phyloP scores from a whole-genome alignment of 2,888 invertebrate genomes.

The Labia minor region DNA sequence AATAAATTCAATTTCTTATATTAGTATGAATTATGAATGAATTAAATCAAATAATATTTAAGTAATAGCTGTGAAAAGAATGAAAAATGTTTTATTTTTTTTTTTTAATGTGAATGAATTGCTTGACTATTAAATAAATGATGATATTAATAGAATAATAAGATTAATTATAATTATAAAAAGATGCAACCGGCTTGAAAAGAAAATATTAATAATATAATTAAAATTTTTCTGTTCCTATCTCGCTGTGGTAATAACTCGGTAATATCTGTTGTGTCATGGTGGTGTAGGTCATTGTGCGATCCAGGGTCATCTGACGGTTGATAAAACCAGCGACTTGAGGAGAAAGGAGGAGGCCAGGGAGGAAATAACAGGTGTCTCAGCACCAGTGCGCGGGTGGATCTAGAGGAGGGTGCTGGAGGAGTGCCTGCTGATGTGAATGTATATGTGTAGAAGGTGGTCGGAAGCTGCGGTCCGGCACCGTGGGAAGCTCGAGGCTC shows the following conservation, averaged over 20 bases:
- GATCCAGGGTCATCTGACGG: neutral
- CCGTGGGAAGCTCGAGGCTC: neutral
- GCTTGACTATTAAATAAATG: too few species aligned
- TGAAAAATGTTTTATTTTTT: too few species aligned
- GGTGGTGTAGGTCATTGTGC: constrained; percentile 4
- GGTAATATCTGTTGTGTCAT: neutral
- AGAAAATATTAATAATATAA: too few species aligned
- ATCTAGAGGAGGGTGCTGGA: neutral
- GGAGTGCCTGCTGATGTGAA: neutral
- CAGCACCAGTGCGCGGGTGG: neutral
- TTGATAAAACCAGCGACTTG: neutral
- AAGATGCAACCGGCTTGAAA: too few species aligned
- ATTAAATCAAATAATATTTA: too few species aligned
- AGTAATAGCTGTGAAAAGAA: too few species aligned
- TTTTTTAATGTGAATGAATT: too few species aligned
- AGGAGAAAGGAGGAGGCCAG: neutral
- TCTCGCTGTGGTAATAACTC: neutral
- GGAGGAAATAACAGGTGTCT: constrained; percentile 13
- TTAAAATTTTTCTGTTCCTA: too few species aligned
- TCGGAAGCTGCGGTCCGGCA: constrained; percentile 3
- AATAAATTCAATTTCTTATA: too few species aligned
- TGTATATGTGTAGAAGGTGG: neutral
- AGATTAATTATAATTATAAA: too few species aligned
- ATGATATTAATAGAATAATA: too few species aligned
- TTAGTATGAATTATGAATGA: too few species aligned